Percentiles rank a stretch among this genome's conserved stretches.
Conservation (phyloP, 2,113 vertebrate species). For the Scortum barcoo region DNA sequence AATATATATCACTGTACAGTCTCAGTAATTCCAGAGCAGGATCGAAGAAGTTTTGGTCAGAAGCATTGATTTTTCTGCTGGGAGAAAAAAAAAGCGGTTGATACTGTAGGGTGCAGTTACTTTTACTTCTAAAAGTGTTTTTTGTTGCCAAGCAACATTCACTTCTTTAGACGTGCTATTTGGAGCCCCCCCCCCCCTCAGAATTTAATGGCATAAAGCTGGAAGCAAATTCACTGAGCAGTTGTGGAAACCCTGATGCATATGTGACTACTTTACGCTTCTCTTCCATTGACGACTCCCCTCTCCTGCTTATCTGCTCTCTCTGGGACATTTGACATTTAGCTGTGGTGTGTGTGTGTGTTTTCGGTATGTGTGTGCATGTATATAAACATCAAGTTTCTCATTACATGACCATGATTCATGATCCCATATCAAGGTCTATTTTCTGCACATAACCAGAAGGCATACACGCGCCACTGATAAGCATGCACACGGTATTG, state of each 20-base stretch:
- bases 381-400: background rate
- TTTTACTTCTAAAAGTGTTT: constrained; percentile 30
- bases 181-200: background rate
- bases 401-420: constrained; percentile 7
- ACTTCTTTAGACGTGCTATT: constrained; percentile 27
- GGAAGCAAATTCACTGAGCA: constrained; percentile 49
- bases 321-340: constrained; percentile 46
- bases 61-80: constrained; percentile 53
- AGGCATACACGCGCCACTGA: constrained; percentile 14
- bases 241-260: constrained; percentile 39
- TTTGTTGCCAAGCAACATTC: constrained; percentile 63
- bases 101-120: constrained; percentile 9
- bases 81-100: background rate
- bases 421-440: constrained; percentile 1
- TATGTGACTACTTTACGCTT: constrained; percentile 54
- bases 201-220: constrained; percentile 29
- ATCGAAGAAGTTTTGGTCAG: constrained; percentile 32
- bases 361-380: constrained; percentile 9
- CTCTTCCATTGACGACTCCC: constrained; percentile 63
- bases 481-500: background rate
- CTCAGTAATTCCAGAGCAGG: background rate
- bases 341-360: background rate
- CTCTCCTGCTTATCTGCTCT: constrained; percentile 58
- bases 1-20: constrained; percentile 30
- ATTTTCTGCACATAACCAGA: constrained; percentile 1